These are phyloP conservation scores for Rhinogobius similis DNA, from an alignment of 2,113 vertebrate genomes.

Conservation along the genomic window DNA sequence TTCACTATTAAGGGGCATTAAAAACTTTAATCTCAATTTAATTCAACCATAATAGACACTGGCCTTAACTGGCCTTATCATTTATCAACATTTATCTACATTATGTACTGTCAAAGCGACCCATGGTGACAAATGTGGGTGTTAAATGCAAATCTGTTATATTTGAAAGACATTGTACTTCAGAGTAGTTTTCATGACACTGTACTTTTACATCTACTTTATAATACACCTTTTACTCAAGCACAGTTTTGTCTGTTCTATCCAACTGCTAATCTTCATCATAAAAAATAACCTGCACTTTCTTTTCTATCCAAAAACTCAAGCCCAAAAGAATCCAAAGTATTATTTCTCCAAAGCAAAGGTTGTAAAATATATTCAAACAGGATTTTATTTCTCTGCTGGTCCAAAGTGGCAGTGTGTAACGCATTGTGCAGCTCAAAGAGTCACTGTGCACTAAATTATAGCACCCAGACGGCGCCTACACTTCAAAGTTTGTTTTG, in stretches of 20 bases:
- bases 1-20: not conserved
- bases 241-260: too few species aligned
- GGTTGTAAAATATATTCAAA: not conserved
- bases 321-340: not conserved
- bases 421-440: not conserved
- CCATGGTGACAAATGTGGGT: too few species aligned
- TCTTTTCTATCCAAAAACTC: not conserved
- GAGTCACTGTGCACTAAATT: conserved; percentile 2
- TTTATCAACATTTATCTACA: not conserved
- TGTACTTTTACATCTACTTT: too few species aligned
- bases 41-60: not conserved
- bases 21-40: not conserved
- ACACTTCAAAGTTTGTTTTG: conserved; percentile 6
- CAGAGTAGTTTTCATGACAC: too few species aligned
- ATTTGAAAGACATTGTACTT: too few species aligned
- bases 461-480: conserved; percentile 1
- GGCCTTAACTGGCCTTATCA: not conserved
- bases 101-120: not conserved
- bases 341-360: not conserved
- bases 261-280: not conserved
- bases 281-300: not conserved
- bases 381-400: not conserved
- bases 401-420: not conserved
- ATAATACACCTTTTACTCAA: too few species aligned
- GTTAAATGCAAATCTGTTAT: too few species aligned